These are phyloP conservation scores for Branchipolynoe longqiensis DNA, from an alignment of 2,888 invertebrate genomes.

Conservation along the genomic window DNA sequence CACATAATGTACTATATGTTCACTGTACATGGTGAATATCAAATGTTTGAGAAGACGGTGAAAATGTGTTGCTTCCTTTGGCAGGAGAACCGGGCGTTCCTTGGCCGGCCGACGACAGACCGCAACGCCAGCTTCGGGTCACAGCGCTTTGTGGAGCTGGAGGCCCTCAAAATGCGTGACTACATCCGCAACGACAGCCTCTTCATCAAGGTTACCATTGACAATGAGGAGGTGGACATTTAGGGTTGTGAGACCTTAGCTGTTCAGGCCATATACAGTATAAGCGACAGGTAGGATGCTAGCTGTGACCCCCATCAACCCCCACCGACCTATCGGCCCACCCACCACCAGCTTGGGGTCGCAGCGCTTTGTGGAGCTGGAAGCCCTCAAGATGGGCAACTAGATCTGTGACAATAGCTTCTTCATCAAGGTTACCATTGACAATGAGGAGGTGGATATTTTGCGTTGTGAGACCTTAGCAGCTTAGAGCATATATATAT, in stretches of 20 bases:
- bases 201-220: slow-evolving; percentile 70
- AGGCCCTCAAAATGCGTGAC: slow-evolving; percentile 65
- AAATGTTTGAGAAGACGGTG: too few species aligned
- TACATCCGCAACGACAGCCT: slow-evolving; percentile 71
- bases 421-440: slow-evolving; percentile 70
- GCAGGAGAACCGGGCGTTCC: slow-evolving; percentile 75
- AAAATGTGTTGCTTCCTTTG: neutral
- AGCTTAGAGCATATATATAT: too few species aligned
- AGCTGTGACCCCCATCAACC: too few species aligned
- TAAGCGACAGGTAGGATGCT: too few species aligned
- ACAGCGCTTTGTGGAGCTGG: slow-evolving; percentile 74
- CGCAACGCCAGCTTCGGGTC: slow-evolving; percentile 82
- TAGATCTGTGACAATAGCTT: slow-evolving; percentile 70
- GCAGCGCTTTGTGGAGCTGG: slow-evolving; percentile 74
- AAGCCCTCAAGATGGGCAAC: slow-evolving; percentile 65
- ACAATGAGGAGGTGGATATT: slow-evolving; percentile 60
- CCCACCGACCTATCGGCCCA: too few species aligned
- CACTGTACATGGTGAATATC: too few species aligned
- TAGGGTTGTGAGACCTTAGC: too few species aligned
- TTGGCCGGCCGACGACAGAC: slow-evolving; percentile 79
- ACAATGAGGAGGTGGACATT: slow-evolving; percentile 59
- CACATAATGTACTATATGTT: too few species aligned
- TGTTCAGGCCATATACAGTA: too few species aligned
- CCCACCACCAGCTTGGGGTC: slow-evolving; percentile 81
- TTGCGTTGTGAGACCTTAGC: too few species aligned